Evolutionary conservation across 2,888 invertebrate species (phyloP).

Genomic region (Cosmia trapezina): DNA sequence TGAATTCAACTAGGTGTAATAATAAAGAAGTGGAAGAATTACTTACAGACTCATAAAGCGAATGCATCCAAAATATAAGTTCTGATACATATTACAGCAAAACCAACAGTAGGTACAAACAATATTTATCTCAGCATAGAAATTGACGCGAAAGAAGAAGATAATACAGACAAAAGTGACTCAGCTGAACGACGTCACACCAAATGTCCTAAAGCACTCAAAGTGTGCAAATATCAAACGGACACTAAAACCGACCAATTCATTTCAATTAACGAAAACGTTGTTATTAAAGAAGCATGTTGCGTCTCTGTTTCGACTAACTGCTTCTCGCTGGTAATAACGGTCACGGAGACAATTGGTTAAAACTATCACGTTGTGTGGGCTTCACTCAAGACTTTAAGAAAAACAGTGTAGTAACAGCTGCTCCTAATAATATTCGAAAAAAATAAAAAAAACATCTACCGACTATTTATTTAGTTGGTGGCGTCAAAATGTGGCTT

Average conservation of each 20-base stretch:
- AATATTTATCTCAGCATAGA: neutral
- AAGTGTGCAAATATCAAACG: slow-evolving; percentile 43
- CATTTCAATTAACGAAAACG: slow-evolving; percentile 47
- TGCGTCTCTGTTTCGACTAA: slow-evolving; percentile 20
- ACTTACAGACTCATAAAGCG: neutral
- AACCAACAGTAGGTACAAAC: too few relatives aligned
- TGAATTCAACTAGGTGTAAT: neutral
- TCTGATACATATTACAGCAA: neutral
- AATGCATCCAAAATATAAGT: neutral
- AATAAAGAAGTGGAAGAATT: neutral
- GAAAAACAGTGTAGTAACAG: neutral
- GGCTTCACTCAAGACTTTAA: slow-evolving; percentile 17
- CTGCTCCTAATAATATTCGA: neutral
- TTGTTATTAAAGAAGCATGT: slow-evolving; percentile 28
- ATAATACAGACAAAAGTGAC: neutral
- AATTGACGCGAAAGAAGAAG: neutral
- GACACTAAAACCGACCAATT: slow-evolving; percentile 45
- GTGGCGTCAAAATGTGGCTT: neutral
- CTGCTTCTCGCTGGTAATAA: slow-evolving; percentile 34
- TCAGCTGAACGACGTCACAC: neutral
- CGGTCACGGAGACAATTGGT: slow-evolving; percentile 34
- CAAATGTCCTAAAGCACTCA: slow-evolving; percentile 16
- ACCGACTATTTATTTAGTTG: neutral
- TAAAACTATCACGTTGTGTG: slow-evolving; percentile 17
- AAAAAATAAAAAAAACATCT: neutral